Conservation (phyloP, 2,888 invertebrate species). For the Lymantria dispar region DNA sequence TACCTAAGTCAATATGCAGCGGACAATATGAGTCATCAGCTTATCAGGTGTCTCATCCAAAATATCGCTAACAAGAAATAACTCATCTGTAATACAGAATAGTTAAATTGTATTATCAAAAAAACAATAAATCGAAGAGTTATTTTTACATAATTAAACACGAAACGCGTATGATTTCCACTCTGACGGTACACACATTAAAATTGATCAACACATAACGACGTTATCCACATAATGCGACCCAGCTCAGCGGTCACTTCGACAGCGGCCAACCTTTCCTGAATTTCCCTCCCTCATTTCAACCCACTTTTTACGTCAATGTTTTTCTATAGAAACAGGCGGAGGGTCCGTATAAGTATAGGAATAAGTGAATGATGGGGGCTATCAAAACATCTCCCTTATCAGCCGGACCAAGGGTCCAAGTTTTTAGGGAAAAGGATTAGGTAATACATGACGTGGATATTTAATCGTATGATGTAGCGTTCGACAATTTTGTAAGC, state of each 20-base stretch:
- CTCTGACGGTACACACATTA: conserved; percentile 64
- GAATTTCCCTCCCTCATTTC: conserved; percentile 52
- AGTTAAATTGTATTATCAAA: too few species aligned
- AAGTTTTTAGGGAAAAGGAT: conserved; percentile 76
- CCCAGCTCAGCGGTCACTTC: conserved; percentile 82
- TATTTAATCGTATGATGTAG: conserved; percentile 51
- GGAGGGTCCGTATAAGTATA: conserved; percentile 49
- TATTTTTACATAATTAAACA: conserved; percentile 4
- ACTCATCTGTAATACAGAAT: too few species aligned
- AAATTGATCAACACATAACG: conserved; percentile 82
- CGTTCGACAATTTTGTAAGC: conserved; percentile 29
- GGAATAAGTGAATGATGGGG: conserved; percentile 75
- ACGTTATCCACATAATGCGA: conserved; percentile 78
- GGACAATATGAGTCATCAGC: too few species aligned
- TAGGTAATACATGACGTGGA: conserved; percentile 57
- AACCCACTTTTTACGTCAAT: conserved; percentile 81
- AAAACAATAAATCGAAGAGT: background rate
- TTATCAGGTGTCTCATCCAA: too few species aligned
- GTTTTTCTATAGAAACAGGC: conserved; percentile 77
- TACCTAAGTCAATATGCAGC: too few species aligned
- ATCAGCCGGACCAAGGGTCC: conserved; percentile 60
- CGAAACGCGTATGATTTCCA: conserved; percentile 10
- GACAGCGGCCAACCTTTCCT: conserved; percentile 76
- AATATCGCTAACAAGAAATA: too few species aligned
- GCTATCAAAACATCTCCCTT: conserved; percentile 80